Evolutionary conservation across 2,888 invertebrate species (phyloP), one percentile per base, ranked within the genome.

Genomic region (Euplagia quadripunctaria): DNA sequence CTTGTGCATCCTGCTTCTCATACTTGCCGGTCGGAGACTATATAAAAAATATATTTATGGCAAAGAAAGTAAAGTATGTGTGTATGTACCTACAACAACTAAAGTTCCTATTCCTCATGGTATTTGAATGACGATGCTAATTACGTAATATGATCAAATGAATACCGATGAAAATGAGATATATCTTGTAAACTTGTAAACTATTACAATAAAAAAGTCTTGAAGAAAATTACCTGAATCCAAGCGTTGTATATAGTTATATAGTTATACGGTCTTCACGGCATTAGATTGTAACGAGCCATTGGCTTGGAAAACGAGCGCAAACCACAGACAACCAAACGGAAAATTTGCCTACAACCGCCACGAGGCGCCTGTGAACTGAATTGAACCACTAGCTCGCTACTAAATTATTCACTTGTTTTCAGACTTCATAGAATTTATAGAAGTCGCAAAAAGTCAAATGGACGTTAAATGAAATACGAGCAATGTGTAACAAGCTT

Each of bases 281-380:
- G 81, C 79, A 78, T 77, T 80, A 80, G 79, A 83, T 87, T 83
- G 82, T 72, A 79, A 65, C 87, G 77, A 79, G 69, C 80, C 92
- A 91, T 70, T 90, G 92, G 83, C 68, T 87, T 74, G 91, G 92
- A 93, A 93, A 93, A 92, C 87, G 85, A 90, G 85, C 84, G 69
- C 79, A 77, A 82, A 77, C 82, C 82, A 84, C 77, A 82, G 85
- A 90, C 85, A 88, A 82, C 83, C 84, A 85, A 87, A 89, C 88
- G 89, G 89, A 91, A 90, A 91, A 90, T 89, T 88, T 82, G 82
- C 80, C 82, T 82, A 82, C 79, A 77, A 74, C 73, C 67, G 74
- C 73, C 78, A 74, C 70, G 67, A 68, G 76, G 75, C 74, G 74
- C 67, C 72, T 77, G 73, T 77, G 78, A 77, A 81, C 77, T 79